Evolutionary conservation across 1,140 invertebrate species (phyloP).

Genomic region (Meteorus sp.): DNA sequence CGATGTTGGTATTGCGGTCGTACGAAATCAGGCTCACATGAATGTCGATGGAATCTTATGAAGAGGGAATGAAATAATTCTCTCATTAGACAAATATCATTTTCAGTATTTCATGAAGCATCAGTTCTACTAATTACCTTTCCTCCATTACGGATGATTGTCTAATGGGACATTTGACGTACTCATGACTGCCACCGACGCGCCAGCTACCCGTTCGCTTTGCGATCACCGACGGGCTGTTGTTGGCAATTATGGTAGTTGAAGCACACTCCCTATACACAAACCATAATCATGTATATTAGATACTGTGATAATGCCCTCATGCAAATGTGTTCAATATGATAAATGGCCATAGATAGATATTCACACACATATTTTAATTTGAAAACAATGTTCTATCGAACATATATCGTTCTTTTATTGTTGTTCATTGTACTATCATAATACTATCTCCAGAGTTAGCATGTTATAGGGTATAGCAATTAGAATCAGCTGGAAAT

Average conservation of each 20-base stretch:
- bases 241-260: not conserved
- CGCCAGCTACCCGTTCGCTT: constrained; percentile 51
- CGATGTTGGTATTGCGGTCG: constrained; percentile 35
- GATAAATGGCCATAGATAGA: too few species aligned
- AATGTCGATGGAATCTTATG: constrained; percentile 40
- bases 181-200: constrained; percentile 49
- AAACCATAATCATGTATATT: constrained; percentile 19
- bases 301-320: too few species aligned
- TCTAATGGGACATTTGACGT: constrained; percentile 50
- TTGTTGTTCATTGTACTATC: too few species aligned
- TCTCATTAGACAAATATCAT: not conserved
- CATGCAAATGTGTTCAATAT: too few species aligned
- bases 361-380: too few species aligned
- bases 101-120: too few species aligned
- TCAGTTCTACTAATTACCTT: constrained; percentile 42
- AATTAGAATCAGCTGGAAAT: too few species aligned
- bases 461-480: too few species aligned
- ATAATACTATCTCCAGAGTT: too few species aligned
- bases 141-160: constrained; percentile 55
- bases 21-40: constrained; percentile 44
- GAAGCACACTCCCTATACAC: constrained; percentile 35
- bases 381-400: too few species aligned
- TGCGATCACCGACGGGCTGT: constrained; percentile 39
- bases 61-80: not conserved
- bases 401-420: too few species aligned